Evolutionary conservation across 2,888 invertebrate genomes (phyloP), one percentile per base, ranked within the genome.

Genomic region (Drosophila stalkeri): DNA sequence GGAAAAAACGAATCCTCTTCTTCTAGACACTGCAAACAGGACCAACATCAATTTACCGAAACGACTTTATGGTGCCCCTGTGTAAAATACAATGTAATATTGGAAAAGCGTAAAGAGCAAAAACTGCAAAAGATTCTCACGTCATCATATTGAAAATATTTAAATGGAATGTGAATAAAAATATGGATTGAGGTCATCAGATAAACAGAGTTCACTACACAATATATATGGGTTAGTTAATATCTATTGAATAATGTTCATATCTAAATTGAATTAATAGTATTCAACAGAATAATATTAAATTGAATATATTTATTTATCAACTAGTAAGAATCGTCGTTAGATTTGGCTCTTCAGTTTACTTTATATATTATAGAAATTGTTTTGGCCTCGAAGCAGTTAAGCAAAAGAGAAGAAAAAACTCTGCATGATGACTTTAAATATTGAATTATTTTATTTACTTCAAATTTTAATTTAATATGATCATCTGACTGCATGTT

Each of bases 1-100:
- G n/a, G 44, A 11, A 35, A 49, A 51, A 27, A 5, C 27, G 20
- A 54, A 37, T 27, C 6, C 51, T 35, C 51, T 56, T 18, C 41
- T 54, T 54, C 56, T 27, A 47, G 39, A 44, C 54, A 60, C 49
- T 11, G 31, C 20, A 44, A 46, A 60, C 49, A 2, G 31, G 12
- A 55, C 35, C 52, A 33, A 72, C 55, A 77, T 55, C 63, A 73
- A 77, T 77, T 77, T 65, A 64, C 44, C 56, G 20, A 52, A 49
- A 27, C 61, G 72, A 41, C 72, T 61, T 44, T 55, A 61, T 56
- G 71, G 41, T 62, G 49, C 51, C 49, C 55, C n/a, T 43, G 47
- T 61, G 61, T 35, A n/a, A 57, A 64, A 64, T 60, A 33, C 35
- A 54, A 9, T 23, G 60, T 33, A 46, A 54, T n/a, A 33, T 51